Evolutionary conservation across 2,888 invertebrate genomes (phyloP).

Genomic region (Andrena camellia): DNA sequence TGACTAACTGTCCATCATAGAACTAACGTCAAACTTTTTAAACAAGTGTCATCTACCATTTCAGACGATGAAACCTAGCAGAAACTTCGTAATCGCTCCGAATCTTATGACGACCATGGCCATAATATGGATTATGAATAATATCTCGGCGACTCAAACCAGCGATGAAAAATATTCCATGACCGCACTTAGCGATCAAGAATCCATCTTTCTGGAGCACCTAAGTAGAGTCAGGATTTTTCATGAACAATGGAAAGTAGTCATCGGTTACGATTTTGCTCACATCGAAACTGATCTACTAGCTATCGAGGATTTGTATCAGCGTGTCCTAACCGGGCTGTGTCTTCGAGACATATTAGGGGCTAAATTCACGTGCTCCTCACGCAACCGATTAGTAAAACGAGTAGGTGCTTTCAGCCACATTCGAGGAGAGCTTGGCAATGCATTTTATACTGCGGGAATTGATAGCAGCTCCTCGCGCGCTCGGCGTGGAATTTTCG

Average conservation of each 20-base stretch:
- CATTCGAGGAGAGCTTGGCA: conserved; percentile 23
- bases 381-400: conserved; percentile 14
- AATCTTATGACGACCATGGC: neutral
- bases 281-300: neutral
- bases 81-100: neutral
- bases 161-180: conserved; percentile 1
- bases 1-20: neutral
- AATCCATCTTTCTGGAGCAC: conserved; percentile 16
- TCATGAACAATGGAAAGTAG: conserved; percentile 28
- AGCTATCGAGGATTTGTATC: conserved; percentile 14
- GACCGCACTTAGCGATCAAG: conserved; percentile 4
- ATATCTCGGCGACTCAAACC: neutral
- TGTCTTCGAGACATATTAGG: neutral
- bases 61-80: conserved; percentile 3
- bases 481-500: conserved; percentile 10
- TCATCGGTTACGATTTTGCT: conserved; percentile 19
- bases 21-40: neutral
- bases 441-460: conserved; percentile 1
- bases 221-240: conserved; percentile 3
- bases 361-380: conserved; percentile 62
- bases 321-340: conserved; percentile 15
- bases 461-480: conserved; percentile 3
- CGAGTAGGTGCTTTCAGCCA: conserved; percentile 14
- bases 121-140: neutral
- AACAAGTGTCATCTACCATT: neutral